Evolutionary conservation across 1,140 invertebrate genomes (phyloP).

Genomic region (Oncopodura yosiiana): DNA sequence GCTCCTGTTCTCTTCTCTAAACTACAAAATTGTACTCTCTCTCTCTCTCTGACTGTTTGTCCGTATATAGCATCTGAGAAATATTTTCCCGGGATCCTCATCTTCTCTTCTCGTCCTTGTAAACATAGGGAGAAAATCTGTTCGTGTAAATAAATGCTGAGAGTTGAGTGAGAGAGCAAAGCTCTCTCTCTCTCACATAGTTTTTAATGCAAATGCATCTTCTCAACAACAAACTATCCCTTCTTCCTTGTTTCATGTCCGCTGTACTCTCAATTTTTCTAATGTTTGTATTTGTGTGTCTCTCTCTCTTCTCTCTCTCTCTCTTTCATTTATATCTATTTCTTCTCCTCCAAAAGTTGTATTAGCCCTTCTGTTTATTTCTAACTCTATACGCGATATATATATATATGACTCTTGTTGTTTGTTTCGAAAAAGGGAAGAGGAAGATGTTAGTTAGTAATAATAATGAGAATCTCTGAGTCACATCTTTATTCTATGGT

Average conservation of each 20-base stretch:
- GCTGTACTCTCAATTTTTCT: neutral
- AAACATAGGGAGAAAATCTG: conserved; percentile 26
- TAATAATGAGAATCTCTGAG: too few species aligned
- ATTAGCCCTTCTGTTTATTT: too few species aligned
- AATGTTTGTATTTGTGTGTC: neutral
- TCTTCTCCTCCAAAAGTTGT: too few species aligned
- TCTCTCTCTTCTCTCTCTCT: neutral
- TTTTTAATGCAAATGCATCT: conserved; percentile 22
- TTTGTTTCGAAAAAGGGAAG: too few species aligned
- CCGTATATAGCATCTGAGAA: conserved; percentile 23
- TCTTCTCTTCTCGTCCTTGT: conserved; percentile 20
- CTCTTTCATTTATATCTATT: neutral
- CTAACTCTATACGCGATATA: too few species aligned
- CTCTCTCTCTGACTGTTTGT: too few species aligned
- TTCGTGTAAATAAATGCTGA: conserved; percentile 28
- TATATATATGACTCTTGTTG: too few species aligned
- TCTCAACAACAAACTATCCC: conserved; percentile 18
- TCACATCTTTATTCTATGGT: too few species aligned
- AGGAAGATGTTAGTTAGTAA: too few species aligned
- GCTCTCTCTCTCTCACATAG: conserved; percentile 19
- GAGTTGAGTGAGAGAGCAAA: too few species aligned
- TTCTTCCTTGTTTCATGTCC: neutral
- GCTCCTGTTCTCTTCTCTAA: too few species aligned
- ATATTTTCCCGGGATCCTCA: conserved; percentile 23
- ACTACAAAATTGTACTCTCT: too few species aligned